Evolutionary conservation across 1,140 invertebrate species (phyloP).

Genomic region (Amyelois transitella): DNA sequence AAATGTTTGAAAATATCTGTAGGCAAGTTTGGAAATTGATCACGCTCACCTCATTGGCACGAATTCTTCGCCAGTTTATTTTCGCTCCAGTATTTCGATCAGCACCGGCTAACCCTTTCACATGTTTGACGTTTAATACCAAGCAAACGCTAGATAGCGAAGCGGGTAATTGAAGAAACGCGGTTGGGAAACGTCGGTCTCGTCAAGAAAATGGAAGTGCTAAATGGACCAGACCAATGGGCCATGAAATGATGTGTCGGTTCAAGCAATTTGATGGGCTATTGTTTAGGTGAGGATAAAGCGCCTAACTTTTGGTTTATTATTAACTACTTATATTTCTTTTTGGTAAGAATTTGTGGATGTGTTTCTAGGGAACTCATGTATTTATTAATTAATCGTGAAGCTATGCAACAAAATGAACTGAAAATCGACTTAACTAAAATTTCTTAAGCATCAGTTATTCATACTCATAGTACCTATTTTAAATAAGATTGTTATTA

Average conservation of each 20-base stretch:
- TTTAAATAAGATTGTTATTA: no score
- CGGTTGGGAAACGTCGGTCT: constrained; percentile 20
- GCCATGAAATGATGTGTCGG: constrained; percentile 63
- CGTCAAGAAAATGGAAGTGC: constrained; percentile 53
- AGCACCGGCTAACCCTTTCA: background rate
- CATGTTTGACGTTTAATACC: background rate
- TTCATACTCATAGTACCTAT: no score
- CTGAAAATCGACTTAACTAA: no score
- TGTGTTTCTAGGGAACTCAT: no score
- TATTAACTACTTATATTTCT: constrained; percentile 6
- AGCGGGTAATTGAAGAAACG: constrained; percentile 5
- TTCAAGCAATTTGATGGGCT: constrained; percentile 52
- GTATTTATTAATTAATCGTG: no score
- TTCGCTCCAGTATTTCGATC: background rate
- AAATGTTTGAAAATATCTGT: background rate
- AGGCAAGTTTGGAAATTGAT: background rate
- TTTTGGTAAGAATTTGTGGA: background rate
- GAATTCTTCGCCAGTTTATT: background rate
- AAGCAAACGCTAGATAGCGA: background rate
- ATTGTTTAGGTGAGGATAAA: constrained; percentile 51
- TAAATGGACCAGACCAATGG: constrained; percentile 55
- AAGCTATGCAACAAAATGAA: no score
- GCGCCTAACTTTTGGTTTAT: constrained; percentile 9
- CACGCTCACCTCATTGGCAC: background rate
- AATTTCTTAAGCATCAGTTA: no score